Evolutionary conservation across 64 coral and sea anemone genomes (phyloP).

Genomic region (Pocillopora verrucosa): DNA sequence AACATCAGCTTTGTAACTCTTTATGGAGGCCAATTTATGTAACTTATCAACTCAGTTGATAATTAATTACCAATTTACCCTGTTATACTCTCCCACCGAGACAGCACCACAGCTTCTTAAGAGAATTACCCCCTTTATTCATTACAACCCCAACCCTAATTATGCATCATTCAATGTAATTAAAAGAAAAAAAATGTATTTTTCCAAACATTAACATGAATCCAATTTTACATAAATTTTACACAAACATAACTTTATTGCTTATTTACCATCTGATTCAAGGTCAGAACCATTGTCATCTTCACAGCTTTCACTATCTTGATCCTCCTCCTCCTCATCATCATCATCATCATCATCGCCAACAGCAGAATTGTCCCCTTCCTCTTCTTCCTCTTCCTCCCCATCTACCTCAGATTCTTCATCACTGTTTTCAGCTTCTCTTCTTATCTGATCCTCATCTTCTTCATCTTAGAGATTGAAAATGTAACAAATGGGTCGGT

Average conservation of each 20-base stretch:
- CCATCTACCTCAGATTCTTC: background rate
- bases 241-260: background rate
- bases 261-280: constrained; percentile 58
- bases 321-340: constrained; percentile 37
- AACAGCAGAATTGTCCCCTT: background rate
- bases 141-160: too few relatives aligned
- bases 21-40: too few relatives aligned
- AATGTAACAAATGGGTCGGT: background rate
- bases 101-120: too few relatives aligned
- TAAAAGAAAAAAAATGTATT: background rate
- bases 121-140: too few relatives aligned
- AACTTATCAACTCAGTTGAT: too few relatives aligned
- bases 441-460: background rate
- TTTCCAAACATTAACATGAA: background rate
- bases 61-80: too few relatives aligned
- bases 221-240: too few relatives aligned
- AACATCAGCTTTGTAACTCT: too few relatives aligned
- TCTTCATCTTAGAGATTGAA: background rate
- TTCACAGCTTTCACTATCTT: constrained; percentile 34
- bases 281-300: constrained; percentile 64
- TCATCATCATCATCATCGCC: constrained; percentile 36
- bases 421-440: background rate
- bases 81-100: too few relatives aligned
- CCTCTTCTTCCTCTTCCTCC: constrained; percentile 1
- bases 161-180: background rate